Evolutionary conservation across 1,140 invertebrate species (phyloP).

Genomic region (Mylabris phalerata): DNA sequence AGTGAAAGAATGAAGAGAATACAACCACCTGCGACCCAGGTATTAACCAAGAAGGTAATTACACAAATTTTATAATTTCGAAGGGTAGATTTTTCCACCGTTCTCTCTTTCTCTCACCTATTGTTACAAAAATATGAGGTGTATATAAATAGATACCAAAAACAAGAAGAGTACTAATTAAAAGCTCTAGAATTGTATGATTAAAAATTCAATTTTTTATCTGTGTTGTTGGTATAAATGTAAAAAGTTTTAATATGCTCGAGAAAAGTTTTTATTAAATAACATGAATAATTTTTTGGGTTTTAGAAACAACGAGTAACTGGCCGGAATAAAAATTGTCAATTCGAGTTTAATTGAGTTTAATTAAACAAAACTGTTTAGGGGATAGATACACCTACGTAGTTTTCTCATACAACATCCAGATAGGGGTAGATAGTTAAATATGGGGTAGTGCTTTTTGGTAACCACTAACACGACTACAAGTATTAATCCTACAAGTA

Average conservation of each 20-base stretch:
- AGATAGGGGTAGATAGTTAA: neutral
- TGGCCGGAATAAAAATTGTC: neutral
- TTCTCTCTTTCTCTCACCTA: neutral
- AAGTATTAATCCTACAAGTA: too few species aligned
- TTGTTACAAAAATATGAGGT: neutral
- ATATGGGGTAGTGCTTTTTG: constrained; percentile 4
- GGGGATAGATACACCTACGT: constrained; percentile 4
- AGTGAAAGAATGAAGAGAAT: too few species aligned
- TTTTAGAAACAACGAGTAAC: neutral
- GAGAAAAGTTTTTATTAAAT: constrained; percentile 10
- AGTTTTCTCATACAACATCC: neutral
- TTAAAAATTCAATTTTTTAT: constrained; percentile 38
- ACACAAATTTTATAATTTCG: constrained; percentile 42
- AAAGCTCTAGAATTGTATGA: constrained; percentile 40
- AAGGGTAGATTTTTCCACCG: constrained; percentile 17
- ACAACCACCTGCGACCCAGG: constrained; percentile 39
- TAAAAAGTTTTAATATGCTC: constrained; percentile 3
- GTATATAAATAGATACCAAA: neutral
- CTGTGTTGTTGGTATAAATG: neutral
- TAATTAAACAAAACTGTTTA: constrained; percentile 8
- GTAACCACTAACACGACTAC: constrained; percentile 20
- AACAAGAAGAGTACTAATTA: constrained; percentile 32
- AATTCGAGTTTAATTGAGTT: neutral
- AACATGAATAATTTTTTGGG: neutral
- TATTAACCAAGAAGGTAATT: constrained; percentile 40